Evolutionary conservation across 30 jellyfish, hydroid and myxozoan species (phyloP), one percentile per base, ranked within the genome.

Genomic region (Aurelia aurita complex sp. Pacific): DNA sequence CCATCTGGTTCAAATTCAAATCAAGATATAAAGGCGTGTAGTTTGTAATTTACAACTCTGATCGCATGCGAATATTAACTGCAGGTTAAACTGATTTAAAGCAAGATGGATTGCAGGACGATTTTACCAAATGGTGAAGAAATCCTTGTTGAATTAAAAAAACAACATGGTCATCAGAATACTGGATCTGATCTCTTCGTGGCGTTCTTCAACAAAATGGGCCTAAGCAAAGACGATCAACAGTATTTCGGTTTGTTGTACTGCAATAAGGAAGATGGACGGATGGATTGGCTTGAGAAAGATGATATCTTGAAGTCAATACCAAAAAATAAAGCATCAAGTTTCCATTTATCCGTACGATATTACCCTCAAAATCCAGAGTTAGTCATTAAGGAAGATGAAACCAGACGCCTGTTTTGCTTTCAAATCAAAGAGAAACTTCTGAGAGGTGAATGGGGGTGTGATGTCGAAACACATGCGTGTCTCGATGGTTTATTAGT

Each of bases 291-390:
- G 97, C 85, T 88, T 12, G 92, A 88, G 64, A 43, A 71, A 18
- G 84, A 66, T 52, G 85, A 86, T 15, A n/a, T 12, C 15, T 69
- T 77, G 73, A 67, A 80, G 35, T 57, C 16, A 18, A 35, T 88
- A 0, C 85, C 82, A 16, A 88, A 61, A 76, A 74, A 18, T n/a
- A 88, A 74, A 32, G 9, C 11, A 14, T 69, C 89, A 15, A 33
- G 82, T 52, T 73, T 79, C 46, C 89, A 79, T 64, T 69, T 88
- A 0, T 62, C 90, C 32, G 97, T 73, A 32, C 69, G 92, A 33
- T 88, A 75, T 74, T 88, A 79, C 61, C 97, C 97, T 5, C 83
- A 73, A 43, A 92, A 81, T 55, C 97, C 97, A 64, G 97, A 80
- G 12, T 59, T 80, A 67, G 90, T 67, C 53, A 64, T 80, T 51